Evolutionary conservation across 2,888 invertebrate genomes (phyloP), one percentile per base, ranked within the genome.

Genomic region (Mesopsocus fuscifrons): DNA sequence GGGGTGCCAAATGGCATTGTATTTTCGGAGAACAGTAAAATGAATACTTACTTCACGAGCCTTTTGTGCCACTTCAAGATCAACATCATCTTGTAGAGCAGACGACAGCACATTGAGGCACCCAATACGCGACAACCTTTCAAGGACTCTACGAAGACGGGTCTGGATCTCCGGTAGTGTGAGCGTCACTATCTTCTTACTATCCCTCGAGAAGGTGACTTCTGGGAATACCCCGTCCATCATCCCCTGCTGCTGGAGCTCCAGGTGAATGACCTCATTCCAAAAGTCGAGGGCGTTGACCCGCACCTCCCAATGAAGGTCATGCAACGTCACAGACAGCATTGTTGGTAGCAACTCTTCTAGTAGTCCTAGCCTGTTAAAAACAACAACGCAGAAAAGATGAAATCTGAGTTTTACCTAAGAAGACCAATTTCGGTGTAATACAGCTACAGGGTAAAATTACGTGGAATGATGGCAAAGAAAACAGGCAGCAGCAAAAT

Each of bases 301-400:
- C 58, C 82, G 81, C 0, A 83, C 83, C 57, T 85, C 84, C 82
- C 84, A 83, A 54, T 85, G 77, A 44, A 83, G 68, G 57, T 85
- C 85, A 34, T 40, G 43, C 8, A 44, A 34, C 17, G 47, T 46
- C 4, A 45, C 34, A 43, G n/a, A 13, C 6, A 17, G 20, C 5
- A 38, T 16, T 18, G 18, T 17, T 38, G 15, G 3, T 6, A 16
- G 17, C 6, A 33, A 33, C 9, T 6, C 17, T 33, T 33, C 16
- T 5, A 6, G 16, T 4, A 33, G 26, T 23, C 17, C 38, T 22
- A 11, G 11, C 17, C 16, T 43, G 30, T 8, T 17, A 40, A 15
- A 30, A 30, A 30, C n/a, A 30, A 30, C 9, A 30, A 11, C n/a
- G 9, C n/a, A 11, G n/a, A 30, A 11, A 30, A 30, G 30, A 30